phyloP scores from a whole-genome alignment of 2,113 vertebrate genomes.

The Asarcornis scutulata region DNA sequence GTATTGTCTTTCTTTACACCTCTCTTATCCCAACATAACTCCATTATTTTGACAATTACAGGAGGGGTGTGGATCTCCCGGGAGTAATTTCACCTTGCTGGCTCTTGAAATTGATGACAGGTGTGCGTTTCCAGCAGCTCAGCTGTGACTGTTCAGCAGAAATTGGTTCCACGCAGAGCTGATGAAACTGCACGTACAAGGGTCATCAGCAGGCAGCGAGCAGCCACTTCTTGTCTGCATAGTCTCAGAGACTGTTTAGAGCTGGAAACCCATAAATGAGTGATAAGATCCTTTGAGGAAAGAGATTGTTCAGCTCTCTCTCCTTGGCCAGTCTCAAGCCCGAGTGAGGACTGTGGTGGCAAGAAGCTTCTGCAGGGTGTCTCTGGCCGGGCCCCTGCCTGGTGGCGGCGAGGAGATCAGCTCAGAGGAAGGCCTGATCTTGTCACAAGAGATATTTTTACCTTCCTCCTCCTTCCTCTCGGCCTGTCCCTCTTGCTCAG shows the following conservation, averaged over 20 bases:
- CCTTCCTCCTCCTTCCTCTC: not conserved
- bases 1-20: not conserved
- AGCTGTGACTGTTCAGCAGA: slow-evolving; percentile 9
- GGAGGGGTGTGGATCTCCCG: not conserved
- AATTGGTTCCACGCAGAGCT: not conserved
- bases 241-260: not conserved
- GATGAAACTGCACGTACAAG: not conserved
- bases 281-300: not conserved
- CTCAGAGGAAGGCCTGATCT: not conserved
- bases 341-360: not conserved
- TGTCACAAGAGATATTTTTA: not conserved
- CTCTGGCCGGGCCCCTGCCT: not conserved
- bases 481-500: not conserved
- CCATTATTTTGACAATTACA: not conserved
- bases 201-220: not conserved
- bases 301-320: not conserved
- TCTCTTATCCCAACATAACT: not conserved
- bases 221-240: not conserved
- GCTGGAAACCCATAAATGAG: not conserved
- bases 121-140: not conserved
- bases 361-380: not conserved
- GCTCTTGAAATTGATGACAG: not conserved
- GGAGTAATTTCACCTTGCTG: slow-evolving; percentile 6
- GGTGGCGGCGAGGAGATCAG: not conserved
- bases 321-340: not conserved